Base-by-base conservation (phyloP, 1,140 invertebrate species). In the Ceratoteleas bidentatus region DNA sequence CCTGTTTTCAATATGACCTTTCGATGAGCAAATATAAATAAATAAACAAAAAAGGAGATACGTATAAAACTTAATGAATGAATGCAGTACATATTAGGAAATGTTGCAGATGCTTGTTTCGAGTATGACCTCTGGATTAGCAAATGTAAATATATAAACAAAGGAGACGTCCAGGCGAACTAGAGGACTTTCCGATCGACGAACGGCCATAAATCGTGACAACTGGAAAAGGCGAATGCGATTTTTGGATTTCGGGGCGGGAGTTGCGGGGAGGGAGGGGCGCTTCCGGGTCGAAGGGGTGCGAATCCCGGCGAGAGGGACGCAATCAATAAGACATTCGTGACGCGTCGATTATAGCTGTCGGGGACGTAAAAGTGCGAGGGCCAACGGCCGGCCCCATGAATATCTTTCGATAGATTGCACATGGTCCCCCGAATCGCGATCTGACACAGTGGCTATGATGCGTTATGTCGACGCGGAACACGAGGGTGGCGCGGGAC, bases 341-440 rank as follows among this genome's bases (percentile, higher is more conserved):
- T 89, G 90, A 91, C 89, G 89, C 88, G 89, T 87, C 87, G 87
- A 89, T 90, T 90, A 90, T 90, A 85, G 88, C 85, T 89, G 88
- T 89, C 86, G 85, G 85, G 85, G 87, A 85, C 78, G 84, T 74
- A 86, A 87, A 85, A 83, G 84, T 83, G 78, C 58, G 76, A 78
- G 83, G 83, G 84, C 86, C 85, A 87, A 84, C 86, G 88, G 86
- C 84, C 86, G 86, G 85, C 90, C 90, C 89, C 90, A 91, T 91
- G 90, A 91, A 91, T 91, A 91, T 91, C 90, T 91, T 91, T 91
- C 90, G 90, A 91, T 91, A 91, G 90, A 91, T 91, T 91, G 90
- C 90, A 90, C 90, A 91, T 88, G 87, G 85, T 87, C 85, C 86
- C 85, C 85, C 57, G 65, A 85, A 83, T 85, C 66, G 77, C 72